phyloP scores from a whole-genome alignment of 2,113 vertebrate genomes.

The Albula goreensis region DNA sequence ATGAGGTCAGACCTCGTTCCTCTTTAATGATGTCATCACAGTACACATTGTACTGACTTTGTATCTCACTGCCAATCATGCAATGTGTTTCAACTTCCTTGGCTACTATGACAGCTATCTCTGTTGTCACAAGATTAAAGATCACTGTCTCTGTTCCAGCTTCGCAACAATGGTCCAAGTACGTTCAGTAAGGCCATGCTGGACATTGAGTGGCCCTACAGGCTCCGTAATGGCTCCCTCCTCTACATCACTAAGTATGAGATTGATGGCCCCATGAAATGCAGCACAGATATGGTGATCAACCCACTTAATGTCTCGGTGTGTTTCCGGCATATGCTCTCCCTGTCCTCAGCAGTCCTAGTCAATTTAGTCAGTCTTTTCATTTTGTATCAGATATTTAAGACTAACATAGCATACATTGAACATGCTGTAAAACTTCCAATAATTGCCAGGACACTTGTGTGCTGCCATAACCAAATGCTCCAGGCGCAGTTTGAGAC shows the following conservation, averaged over 20 bases:
- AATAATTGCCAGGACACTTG: too few relatives aligned
- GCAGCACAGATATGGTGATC: slow-evolving; percentile 76
- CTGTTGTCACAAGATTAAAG: background rate
- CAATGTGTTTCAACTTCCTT: too few relatives aligned
- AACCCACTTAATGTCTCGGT: slow-evolving; percentile 80
- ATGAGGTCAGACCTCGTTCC: slow-evolving; percentile 63
- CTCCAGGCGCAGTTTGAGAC: too few relatives aligned
- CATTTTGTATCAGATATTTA: background rate
- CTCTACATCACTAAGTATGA: slow-evolving; percentile 79
- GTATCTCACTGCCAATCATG: too few relatives aligned
- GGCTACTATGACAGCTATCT: too few relatives aligned
- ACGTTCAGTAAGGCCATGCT: slow-evolving; percentile 80
- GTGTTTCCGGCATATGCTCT: slow-evolving; percentile 6
- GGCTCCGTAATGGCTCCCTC: slow-evolving; percentile 68
- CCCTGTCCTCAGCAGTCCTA: background rate
- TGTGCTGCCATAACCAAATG: too few relatives aligned
- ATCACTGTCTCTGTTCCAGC: slow-evolving; percentile 52
- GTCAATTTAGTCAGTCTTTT: background rate
- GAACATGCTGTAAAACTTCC: background rate
- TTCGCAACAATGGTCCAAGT: slow-evolving; percentile 81
- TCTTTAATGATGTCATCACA: background rate
- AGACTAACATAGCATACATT: background rate
- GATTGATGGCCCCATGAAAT: slow-evolving; percentile 81
- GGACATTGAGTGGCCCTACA: slow-evolving; percentile 79
- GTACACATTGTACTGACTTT: too few relatives aligned